Evolutionary conservation across 2,113 vertebrate genomes (phyloP).

Genomic region (Psittacula cyanocephala): DNA sequence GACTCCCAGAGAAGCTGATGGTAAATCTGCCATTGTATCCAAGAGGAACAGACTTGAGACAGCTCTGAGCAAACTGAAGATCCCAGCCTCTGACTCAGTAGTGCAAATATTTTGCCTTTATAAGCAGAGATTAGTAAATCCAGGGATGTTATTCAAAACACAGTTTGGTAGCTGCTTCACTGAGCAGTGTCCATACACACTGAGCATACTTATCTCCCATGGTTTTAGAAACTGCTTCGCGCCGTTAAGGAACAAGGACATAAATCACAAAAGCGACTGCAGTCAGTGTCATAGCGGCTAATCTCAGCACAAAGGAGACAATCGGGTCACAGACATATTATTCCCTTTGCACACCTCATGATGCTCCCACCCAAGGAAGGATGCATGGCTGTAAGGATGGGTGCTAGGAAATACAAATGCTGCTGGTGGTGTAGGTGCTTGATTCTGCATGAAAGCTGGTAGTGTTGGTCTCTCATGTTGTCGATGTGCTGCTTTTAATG

Average conservation of each 20-base stretch:
- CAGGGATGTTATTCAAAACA: constrained; percentile 23
- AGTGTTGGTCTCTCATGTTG: not conserved
- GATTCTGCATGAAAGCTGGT: not conserved
- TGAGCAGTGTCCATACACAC: not conserved
- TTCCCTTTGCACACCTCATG: not conserved
- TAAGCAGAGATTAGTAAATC: constrained; percentile 47
- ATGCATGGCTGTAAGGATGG: accelerated
- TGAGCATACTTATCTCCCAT: not conserved
- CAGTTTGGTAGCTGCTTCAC: constrained; percentile 27
- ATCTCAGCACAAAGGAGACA: constrained; percentile 38
- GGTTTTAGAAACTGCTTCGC: not conserved
- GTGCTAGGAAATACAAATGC: not conserved
- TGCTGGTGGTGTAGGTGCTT: not conserved
- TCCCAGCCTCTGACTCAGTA: constrained; percentile 36
- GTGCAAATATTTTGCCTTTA: constrained; percentile 57
- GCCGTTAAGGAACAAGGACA: not conserved
- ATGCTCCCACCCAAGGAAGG: not conserved
- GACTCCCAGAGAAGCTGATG: constrained; percentile 45
- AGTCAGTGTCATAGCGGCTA: not conserved
- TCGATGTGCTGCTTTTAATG: not conserved
- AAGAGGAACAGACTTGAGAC: constrained; percentile 39
- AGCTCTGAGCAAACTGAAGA: constrained; percentile 49
- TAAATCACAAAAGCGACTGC: not conserved
- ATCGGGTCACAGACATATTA: not conserved
- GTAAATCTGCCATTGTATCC: constrained; percentile 57